These are phyloP conservation scores for Chiloscyllium punctatum DNA, from an alignment of 2,797 vertebrate genomes.

Conservation along the genomic window DNA sequence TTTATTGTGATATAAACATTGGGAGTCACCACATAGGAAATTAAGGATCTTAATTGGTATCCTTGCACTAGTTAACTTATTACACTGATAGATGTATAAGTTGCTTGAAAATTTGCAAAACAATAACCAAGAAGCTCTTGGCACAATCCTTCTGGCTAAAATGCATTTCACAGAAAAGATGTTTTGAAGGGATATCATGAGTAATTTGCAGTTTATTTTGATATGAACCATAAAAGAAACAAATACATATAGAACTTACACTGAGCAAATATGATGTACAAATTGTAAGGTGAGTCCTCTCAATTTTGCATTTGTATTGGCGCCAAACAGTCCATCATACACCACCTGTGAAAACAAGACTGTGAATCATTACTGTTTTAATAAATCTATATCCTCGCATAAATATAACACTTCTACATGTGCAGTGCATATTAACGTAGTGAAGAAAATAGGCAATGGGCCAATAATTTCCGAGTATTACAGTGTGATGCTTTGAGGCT, in stretches of 20 bases:
- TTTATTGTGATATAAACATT: background rate
- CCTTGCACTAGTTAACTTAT: background rate
- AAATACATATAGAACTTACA: conserved; percentile 59
- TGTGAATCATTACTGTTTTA: conserved; percentile 4
- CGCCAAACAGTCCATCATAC: conserved; percentile 92
- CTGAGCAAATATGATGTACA: conserved; percentile 93
- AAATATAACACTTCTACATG: background rate
- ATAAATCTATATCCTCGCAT: background rate
- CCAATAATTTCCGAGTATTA: background rate
- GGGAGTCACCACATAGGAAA: background rate
- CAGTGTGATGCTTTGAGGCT: too few species aligned
- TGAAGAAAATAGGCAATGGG: background rate
- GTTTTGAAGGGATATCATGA: background rate
- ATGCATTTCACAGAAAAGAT: background rate
- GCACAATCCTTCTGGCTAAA: background rate
- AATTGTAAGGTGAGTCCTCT: conserved; percentile 88
- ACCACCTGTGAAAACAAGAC: conserved; percentile 69
- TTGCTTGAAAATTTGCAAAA: background rate
- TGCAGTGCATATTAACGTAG: background rate
- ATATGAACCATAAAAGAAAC: background rate
- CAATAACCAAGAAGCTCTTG: background rate
- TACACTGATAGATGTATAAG: background rate
- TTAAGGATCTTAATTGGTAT: background rate
- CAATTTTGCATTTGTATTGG: conserved; percentile 92
- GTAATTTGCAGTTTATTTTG: background rate